A percentile compares a stretch with the other conserved stretches of the same genome.
These are phyloP conservation scores for Mylabris sibirica DNA, from an alignment of 2,888 invertebrate species.

Conservation along the genomic window DNA sequence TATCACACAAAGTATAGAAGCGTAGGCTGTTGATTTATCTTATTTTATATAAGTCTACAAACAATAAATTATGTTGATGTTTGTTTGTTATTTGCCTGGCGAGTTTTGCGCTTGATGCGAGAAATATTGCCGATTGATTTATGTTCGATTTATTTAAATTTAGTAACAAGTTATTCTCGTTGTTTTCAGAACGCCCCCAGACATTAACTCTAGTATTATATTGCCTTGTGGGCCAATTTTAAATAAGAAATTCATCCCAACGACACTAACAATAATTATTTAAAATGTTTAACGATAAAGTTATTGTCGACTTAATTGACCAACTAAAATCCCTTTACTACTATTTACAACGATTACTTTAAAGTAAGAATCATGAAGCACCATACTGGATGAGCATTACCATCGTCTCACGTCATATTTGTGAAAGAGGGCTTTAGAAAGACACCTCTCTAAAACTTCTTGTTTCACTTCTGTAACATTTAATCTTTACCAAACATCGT, in stretches of 20 bases:
- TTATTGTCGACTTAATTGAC: background rate
- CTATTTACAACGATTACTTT: background rate
- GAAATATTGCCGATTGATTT: conserved; percentile 46
- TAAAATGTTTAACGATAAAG: background rate
- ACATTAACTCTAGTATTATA: background rate
- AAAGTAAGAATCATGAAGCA: background rate
- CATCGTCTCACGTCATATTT: conserved; percentile 1
- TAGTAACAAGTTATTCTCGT: conserved; percentile 14
- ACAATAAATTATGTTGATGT: conserved; percentile 45
- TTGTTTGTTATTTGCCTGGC: conserved; percentile 44
- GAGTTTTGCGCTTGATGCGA: conserved; percentile 44
- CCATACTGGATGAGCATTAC: background rate
- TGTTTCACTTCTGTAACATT: conserved; percentile 46
- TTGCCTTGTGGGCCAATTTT: conserved; percentile 5
- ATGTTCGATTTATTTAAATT: conserved; percentile 44
- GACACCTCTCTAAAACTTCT: conserved; percentile 47
- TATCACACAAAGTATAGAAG: conserved; percentile 44
- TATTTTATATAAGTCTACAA: conserved; percentile 47
- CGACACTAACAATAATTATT: background rate
- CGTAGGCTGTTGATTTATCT: conserved; percentile 55
- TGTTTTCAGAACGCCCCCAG: conserved; percentile 3
- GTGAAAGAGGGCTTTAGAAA: conserved; percentile 37
- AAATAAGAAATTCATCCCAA: background rate
- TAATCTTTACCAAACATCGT: conserved; percentile 56
- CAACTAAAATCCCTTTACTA: background rate